phyloP scores from a whole-genome alignment of 1,140 invertebrate species.

The Potamilus streckersoni region DNA sequence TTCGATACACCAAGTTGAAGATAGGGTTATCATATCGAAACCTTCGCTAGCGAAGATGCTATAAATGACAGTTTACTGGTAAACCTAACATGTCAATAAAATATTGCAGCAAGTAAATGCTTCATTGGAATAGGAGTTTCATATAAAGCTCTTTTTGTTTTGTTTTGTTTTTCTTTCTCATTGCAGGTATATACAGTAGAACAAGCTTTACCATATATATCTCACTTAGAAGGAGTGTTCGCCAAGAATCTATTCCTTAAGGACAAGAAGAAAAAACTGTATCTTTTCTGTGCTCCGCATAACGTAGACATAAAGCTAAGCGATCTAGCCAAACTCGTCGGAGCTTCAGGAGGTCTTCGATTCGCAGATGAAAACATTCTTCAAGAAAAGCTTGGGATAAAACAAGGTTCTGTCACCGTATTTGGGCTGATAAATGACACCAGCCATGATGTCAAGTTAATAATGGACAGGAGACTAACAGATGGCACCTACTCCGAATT shows the following conservation, averaged over 20 bases:
- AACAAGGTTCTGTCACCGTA: constrained; percentile 64
- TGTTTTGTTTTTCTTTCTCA: neutral
- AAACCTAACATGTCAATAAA: neutral
- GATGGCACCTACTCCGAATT: constrained; percentile 46
- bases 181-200: constrained; percentile 68
- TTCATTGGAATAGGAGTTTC: neutral
- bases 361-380: constrained; percentile 64
- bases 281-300: constrained; percentile 64
- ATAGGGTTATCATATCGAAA: too few species aligned
- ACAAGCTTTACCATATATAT: constrained; percentile 59
- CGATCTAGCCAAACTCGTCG: constrained; percentile 60
- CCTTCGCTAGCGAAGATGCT: too few species aligned
- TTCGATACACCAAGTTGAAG: too few species aligned
- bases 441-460: constrained; percentile 57
- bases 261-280: constrained; percentile 68
- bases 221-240: constrained; percentile 54
- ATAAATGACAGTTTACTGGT: neutral
- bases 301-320: constrained; percentile 62
- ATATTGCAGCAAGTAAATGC: neutral
- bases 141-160: neutral
- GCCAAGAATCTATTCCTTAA: constrained; percentile 68
- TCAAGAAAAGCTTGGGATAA: constrained; percentile 62
- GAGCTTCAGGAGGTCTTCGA: constrained; percentile 60
- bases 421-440: constrained; percentile 67
- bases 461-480: constrained; percentile 55